Base-by-base conservation (phyloP, 2,113 vertebrate species). In the Eleginops maclovinus region DNA sequence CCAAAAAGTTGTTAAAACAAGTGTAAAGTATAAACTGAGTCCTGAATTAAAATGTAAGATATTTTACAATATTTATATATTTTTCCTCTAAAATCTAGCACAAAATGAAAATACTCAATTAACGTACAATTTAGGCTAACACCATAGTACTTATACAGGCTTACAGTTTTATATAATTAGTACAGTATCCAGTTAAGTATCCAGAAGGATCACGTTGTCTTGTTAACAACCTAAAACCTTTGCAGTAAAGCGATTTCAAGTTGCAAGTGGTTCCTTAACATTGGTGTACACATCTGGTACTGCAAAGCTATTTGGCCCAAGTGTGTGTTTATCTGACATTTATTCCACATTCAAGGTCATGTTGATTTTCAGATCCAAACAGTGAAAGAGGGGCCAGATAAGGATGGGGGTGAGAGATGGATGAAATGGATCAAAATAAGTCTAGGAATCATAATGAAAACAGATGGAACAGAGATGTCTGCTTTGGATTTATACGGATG, bases 401-500 rank as follows among this genome's bases (percentile, higher is more conserved):
- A 65, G 60, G 55, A 36, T 36, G 31, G 31, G 68, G 36, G 10
- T 8, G 4, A 22, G 69, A 65, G 53, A 61, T 82, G 82, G 78
- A 71, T 77, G 80, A 71, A 77, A 64, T 17, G 0, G 54, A 87
- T 81, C 64, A 77, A 84, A 89, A 82, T 81, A 63, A 86, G 68
- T 85, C 78, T 22, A 77, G 64, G 73, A 88, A 79, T 77, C 44
- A 78, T 90, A 89, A 92, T 91, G 85, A 89, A 86, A 91, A 81
- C 92, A 92, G 93, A 93, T 93, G 92, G 92, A 91, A 85, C 56
- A 55, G 82, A 81, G 77, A 77, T 75, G 85, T 87, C 83, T 77
- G 77, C 75, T 83, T 76, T 88, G 91, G 93, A 92, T 93, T 94
- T 91, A 83, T 87, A 72, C 69, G 11, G 80, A 79, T 82, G 88